These are phyloP conservation scores for Tuberolachnus salignus DNA, from an alignment of 2,888 invertebrate species.

Conservation along the genomic window DNA sequence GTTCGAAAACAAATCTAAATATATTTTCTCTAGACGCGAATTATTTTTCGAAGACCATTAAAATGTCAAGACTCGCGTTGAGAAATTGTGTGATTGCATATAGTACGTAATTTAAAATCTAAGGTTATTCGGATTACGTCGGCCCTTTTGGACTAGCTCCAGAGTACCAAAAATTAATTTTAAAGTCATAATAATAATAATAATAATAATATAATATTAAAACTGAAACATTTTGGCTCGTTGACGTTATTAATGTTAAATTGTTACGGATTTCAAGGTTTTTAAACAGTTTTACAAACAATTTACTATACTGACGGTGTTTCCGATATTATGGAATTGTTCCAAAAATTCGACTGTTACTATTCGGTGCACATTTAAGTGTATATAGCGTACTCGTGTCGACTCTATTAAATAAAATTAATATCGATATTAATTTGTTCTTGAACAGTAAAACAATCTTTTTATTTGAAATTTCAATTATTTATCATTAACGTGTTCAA, in stretches of 20 bases:
- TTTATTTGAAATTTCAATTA: background rate
- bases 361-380: background rate
- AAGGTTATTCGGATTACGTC: conserved; percentile 24
- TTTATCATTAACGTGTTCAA: no score
- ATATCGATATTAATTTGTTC: background rate
- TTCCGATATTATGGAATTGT: conserved; percentile 1
- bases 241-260: background rate
- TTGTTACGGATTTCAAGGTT: conserved; percentile 29
- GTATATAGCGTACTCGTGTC: no score
- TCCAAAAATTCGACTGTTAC: conserved; percentile 7
- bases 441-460: background rate
- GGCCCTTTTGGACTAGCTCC: conserved; percentile 7
- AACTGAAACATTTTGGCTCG: conserved; percentile 26
- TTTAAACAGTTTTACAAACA: conserved; percentile 6
- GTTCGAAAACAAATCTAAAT: background rate
- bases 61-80: background rate
- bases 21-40: background rate
- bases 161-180: conserved; percentile 21
- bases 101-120: background rate
- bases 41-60: background rate
- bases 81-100: background rate
- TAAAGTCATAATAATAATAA: conserved; percentile 10
- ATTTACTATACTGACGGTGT: background rate
- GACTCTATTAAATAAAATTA: no score
- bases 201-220: background rate